phyloP scores from a whole-genome alignment of 2,113 vertebrate species.

The Larimichthys crocea region DNA sequence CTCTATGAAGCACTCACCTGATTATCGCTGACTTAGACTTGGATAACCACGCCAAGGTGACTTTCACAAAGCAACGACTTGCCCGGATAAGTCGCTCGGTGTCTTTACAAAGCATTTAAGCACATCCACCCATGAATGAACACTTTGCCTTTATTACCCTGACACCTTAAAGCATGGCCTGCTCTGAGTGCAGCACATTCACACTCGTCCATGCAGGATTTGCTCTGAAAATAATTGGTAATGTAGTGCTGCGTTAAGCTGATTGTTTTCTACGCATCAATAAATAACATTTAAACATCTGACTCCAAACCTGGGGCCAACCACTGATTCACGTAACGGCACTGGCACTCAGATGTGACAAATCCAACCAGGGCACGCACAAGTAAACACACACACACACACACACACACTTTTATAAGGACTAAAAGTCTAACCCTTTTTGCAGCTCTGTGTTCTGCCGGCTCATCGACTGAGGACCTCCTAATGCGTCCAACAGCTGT shows the following conservation, averaged over 20 bases:
- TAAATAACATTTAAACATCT: constrained; percentile 66
- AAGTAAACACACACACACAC: not conserved
- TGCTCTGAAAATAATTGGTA: constrained; percentile 53
- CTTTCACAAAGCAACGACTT: constrained; percentile 37
- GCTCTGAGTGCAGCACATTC: not conserved
- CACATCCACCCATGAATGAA: not conserved
- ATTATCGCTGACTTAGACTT: constrained; percentile 45
- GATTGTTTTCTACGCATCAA: constrained; percentile 66
- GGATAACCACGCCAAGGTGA: constrained; percentile 51
- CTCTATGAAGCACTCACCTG: constrained; percentile 40
- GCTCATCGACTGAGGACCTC: constrained; percentile 48
- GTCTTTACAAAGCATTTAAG: not conserved
- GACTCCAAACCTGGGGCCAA: constrained; percentile 30
- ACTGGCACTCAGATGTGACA: constrained; percentile 52
- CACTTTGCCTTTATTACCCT: not conserved
- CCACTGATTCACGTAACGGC: constrained; percentile 41
- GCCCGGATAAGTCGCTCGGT: not conserved
- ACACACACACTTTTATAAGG: constrained; percentile 3
- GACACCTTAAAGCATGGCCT: not conserved
- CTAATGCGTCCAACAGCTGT: constrained; percentile 61
- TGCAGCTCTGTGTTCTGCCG: constrained; percentile 30
- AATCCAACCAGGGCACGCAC: constrained; percentile 32
- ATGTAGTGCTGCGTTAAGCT: constrained; percentile 48
- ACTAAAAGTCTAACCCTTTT: constrained; percentile 28
- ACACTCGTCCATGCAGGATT: constrained; percentile 29